phyloP scores from a whole-genome alignment of 2,797 vertebrate genomes.

The Micrastur ruficollis region DNA sequence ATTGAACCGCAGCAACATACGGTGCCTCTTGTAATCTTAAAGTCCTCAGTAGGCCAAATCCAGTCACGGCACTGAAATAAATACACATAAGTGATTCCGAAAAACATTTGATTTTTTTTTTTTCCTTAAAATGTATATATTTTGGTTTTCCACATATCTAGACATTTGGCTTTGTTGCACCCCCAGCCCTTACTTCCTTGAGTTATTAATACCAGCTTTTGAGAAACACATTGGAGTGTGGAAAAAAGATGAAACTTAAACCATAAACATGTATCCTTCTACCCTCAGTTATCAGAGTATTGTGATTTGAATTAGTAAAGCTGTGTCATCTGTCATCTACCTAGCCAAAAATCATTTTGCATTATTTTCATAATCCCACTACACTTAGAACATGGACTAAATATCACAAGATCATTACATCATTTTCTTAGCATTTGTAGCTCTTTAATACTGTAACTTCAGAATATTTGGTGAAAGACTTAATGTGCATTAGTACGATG shows the following conservation, averaged over 20 bases:
- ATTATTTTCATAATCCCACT: not conserved
- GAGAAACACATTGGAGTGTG: not conserved
- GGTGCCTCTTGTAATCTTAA: not conserved
- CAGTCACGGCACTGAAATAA: not conserved
- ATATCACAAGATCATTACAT: constrained; percentile 28
- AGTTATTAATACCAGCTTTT: not conserved
- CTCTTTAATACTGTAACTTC: constrained; percentile 5
- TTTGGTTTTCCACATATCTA: not conserved
- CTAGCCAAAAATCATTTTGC: not conserved
- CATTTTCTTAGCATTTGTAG: constrained; percentile 44
- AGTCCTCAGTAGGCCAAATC: not conserved
- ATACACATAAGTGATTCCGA: not conserved
- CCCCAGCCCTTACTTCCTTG: not conserved
- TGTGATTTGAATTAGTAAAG: constrained; percentile 1
- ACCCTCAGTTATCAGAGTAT: not conserved
- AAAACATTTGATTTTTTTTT: not conserved
- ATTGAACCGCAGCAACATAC: not conserved
- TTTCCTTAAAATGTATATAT: not conserved
- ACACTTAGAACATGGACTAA: not conserved
- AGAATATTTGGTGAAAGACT: constrained; percentile 38
- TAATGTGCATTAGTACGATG: not conserved
- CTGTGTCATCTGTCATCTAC: not conserved
- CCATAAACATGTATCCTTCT: not conserved
- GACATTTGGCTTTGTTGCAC: not conserved
- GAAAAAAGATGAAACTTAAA: not conserved